These are phyloP conservation scores for Girardia tigrina DNA, from an alignment of 2,888 invertebrate genomes.

Conservation along the genomic window DNA sequence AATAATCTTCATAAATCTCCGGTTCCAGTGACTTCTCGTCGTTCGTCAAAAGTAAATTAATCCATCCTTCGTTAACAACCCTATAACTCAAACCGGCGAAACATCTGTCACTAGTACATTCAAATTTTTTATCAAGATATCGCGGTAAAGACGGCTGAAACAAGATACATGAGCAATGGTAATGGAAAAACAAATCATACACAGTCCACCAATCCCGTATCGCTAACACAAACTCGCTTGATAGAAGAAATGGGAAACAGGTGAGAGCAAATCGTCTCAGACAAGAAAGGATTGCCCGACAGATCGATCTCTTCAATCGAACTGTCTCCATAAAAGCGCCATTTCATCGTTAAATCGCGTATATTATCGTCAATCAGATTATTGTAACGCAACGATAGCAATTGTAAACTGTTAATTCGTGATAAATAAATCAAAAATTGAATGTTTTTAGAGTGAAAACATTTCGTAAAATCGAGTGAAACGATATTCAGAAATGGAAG, in stretches of 20 bases:
- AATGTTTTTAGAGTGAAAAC: neutral
- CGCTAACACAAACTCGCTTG: neutral
- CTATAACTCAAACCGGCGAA: neutral
- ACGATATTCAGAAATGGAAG: neutral
- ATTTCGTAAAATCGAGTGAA: neutral
- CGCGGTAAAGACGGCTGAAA: neutral
- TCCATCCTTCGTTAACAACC: neutral
- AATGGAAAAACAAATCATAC: neutral
- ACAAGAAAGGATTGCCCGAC: neutral
- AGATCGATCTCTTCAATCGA: neutral
- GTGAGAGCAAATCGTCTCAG: neutral
- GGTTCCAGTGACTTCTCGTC: neutral
- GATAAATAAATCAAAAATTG: neutral
- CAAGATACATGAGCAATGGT: neutral
- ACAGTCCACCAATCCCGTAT: neutral
- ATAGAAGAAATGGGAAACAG: neutral
- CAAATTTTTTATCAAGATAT: neutral
- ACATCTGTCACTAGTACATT: neutral
- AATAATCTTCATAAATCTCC: neutral
- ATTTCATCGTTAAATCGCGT: neutral
- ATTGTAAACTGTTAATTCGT: neutral
- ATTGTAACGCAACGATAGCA: neutral
- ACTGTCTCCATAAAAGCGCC: neutral
- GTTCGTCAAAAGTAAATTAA: neutral
- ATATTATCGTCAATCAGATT: neutral